phyloP scores from a whole-genome alignment of 1,140 invertebrate species.

The Brachionus calyciflorus region DNA sequence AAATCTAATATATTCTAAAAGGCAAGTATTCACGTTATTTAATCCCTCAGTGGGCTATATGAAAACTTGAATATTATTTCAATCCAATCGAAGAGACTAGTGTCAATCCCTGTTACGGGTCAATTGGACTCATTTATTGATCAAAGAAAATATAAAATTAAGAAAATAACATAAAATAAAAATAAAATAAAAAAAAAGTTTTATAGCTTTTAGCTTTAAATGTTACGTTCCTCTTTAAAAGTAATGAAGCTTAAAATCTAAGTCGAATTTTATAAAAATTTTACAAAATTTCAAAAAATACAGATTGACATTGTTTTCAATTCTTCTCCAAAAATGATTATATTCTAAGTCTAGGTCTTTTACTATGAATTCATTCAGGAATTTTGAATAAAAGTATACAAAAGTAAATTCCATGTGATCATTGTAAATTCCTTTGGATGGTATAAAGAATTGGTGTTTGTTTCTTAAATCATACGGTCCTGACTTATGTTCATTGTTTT shows the following conservation, averaged over 20 bases:
- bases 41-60: too few relatives aligned
- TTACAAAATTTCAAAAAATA: slow-evolving; percentile 7
- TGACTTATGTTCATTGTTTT: background rate
- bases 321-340: background rate
- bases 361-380: background rate
- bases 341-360: background rate
- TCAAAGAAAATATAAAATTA: too few relatives aligned
- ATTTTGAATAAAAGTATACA: background rate
- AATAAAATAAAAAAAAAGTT: too few relatives aligned
- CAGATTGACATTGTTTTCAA: background rate
- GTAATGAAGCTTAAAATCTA: background rate
- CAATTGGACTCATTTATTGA: too few relatives aligned
- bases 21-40: too few relatives aligned
- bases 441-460: background rate
- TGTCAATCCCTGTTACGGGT: too few relatives aligned
- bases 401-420: background rate
- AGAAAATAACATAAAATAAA: too few relatives aligned
- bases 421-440: background rate
- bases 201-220: too few relatives aligned
- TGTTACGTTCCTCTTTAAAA: too few relatives aligned
- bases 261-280: background rate
- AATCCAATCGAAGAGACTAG: too few relatives aligned
- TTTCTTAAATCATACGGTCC: background rate
- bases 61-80: too few relatives aligned
- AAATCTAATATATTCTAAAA: too few relatives aligned